Evolutionary conservation across 2,797 vertebrate genomes (phyloP).

Genomic region (Lutjanus argentimaculatus): DNA sequence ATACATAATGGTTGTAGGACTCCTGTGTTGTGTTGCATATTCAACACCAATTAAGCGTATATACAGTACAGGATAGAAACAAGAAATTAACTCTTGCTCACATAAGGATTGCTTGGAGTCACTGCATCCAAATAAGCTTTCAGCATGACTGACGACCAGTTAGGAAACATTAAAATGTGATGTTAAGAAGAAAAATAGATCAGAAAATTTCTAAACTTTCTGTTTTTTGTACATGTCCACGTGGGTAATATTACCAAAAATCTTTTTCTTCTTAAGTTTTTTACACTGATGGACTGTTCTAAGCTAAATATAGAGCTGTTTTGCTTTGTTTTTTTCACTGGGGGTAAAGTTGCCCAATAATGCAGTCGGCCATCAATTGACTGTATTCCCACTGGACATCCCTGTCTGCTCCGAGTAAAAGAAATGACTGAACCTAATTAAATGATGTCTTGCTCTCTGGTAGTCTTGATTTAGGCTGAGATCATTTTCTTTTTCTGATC

Average conservation of each 20-base stretch:
- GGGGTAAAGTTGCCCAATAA: slow-evolving; percentile 28
- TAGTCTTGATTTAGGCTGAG: slow-evolving; percentile 3
- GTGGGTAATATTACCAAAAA: neutral
- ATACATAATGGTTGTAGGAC: neutral
- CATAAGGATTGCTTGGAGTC: neutral
- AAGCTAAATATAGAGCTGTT: neutral
- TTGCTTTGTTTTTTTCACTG: slow-evolving; percentile 14
- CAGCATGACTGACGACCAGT: neutral
- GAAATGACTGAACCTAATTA: slow-evolving; percentile 25
- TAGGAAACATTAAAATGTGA: neutral
- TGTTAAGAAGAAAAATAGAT: neutral
- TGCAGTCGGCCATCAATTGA: slow-evolving; percentile 13
- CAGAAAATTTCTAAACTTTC: neutral
- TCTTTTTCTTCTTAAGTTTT: neutral
- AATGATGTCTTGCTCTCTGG: slow-evolving; percentile 25
- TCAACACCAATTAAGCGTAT: neutral
- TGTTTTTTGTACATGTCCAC: neutral
- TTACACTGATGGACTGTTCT: neutral
- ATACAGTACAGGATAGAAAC: neutral
- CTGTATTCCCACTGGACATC: slow-evolving; percentile 7
- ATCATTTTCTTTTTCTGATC: slow-evolving; percentile 24
- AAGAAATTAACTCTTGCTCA: neutral
- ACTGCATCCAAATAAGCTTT: neutral
- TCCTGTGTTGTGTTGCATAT: neutral
- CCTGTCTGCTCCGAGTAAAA: neutral